Percentiles rank a stretch among this genome's conserved stretches.
phyloP scores from a whole-genome alignment of 2,888 invertebrate species.

The Chymomyza fuscimana region DNA sequence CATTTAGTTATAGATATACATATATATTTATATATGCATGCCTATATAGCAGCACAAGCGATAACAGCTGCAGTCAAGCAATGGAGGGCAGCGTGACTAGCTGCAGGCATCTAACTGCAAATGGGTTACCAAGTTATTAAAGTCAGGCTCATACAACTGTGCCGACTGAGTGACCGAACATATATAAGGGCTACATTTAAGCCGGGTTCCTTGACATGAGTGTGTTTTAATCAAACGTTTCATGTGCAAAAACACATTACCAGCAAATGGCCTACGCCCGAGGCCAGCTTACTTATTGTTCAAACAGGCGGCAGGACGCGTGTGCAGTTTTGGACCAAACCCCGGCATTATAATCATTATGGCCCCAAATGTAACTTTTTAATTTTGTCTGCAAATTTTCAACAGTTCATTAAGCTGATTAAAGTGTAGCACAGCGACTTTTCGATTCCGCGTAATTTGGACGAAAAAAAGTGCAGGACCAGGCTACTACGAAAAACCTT shows the following conservation, averaged over 20 bases:
- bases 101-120: constrained; percentile 44
- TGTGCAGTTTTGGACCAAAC: constrained; percentile 33
- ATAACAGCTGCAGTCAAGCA: background rate
- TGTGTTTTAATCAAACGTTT: constrained; percentile 56
- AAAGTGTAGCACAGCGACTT: constrained; percentile 45
- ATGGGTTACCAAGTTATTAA: background rate
- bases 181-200: constrained; percentile 29
- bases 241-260: constrained; percentile 59
- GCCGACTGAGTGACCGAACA: background rate
- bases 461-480: constrained; percentile 33
- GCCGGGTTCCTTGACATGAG: constrained; percentile 52
- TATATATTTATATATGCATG: constrained; percentile 9
- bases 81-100: background rate
- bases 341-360: constrained; percentile 45
- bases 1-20: constrained; percentile 10
- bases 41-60: constrained; percentile 2
- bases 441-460: constrained; percentile 49
- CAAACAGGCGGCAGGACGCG: constrained; percentile 63
- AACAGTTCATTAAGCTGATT: constrained; percentile 75
- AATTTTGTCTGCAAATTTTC: constrained; percentile 54
- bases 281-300: constrained; percentile 50
- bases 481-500: constrained; percentile 8
- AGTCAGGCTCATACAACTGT: background rate
- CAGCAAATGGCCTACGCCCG: constrained; percentile 50
- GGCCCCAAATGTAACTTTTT: constrained; percentile 52